phyloP scores from a whole-genome alignment of 2,888 invertebrate species.

The Subacronicta megacephala region DNA sequence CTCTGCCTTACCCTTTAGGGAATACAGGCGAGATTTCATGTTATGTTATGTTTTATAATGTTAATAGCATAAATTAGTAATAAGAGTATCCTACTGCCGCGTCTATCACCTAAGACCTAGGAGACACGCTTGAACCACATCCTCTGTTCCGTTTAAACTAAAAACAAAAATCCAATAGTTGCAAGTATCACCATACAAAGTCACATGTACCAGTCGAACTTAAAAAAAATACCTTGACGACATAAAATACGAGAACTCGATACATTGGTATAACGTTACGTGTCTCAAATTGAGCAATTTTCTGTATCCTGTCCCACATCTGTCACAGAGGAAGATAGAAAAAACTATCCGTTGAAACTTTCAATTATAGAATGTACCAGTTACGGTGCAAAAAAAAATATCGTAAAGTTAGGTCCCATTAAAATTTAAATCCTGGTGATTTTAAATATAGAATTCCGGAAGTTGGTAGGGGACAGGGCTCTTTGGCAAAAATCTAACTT shows the following conservation, averaged over 20 bases:
- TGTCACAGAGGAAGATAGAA: slow-evolving; percentile 71
- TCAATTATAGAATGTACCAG: slow-evolving; percentile 67
- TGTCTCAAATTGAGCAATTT: slow-evolving; percentile 84
- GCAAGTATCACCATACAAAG: slow-evolving; percentile 12
- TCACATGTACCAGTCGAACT: slow-evolving; percentile 9
- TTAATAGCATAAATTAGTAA: too few relatives aligned
- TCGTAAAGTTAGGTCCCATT: neutral
- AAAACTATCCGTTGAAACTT: slow-evolving; percentile 75
- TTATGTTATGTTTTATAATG: too few relatives aligned
- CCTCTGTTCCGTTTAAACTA: too few relatives aligned
- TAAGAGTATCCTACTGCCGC: too few relatives aligned
- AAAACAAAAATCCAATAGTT: neutral
- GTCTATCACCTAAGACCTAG: too few relatives aligned
- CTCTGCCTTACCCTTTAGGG: too few relatives aligned
- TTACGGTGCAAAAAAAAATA: slow-evolving; percentile 39
- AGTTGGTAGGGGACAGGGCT: neutral
- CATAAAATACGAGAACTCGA: slow-evolving; percentile 74
- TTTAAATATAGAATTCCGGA: slow-evolving; percentile 5
- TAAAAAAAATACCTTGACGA: slow-evolving; percentile 64
- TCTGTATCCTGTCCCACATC: slow-evolving; percentile 85
- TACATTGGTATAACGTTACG: slow-evolving; percentile 84
- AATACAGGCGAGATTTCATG: too few relatives aligned
- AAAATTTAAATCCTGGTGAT: neutral
- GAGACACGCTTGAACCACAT: too few relatives aligned
- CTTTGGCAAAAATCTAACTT: too few relatives aligned